These are phyloP conservation scores for Tokudaia muenninki DNA, from an alignment of 2,797 vertebrate genomes.

Conservation along the genomic window DNA sequence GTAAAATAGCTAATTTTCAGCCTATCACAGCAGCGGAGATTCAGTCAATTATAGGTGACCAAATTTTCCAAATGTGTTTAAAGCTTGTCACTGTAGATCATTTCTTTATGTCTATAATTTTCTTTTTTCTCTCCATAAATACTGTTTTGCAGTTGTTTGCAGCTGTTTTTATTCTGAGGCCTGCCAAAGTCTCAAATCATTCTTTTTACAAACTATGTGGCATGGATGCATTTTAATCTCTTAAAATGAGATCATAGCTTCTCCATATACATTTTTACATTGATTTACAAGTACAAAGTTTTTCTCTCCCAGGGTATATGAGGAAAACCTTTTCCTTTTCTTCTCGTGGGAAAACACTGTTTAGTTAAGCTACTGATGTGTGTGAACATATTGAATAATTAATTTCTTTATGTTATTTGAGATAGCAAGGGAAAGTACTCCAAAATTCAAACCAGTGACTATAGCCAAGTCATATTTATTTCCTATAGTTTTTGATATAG, in stretches of 20 bases:
- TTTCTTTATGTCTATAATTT: background rate
- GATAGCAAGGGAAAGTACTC: too few species aligned
- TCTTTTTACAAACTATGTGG: background rate
- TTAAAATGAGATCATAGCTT: background rate
- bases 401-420: background rate
- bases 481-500: background rate
- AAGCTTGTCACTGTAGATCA: background rate
- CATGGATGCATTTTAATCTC: background rate
- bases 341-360: background rate
- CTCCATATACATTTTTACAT: background rate
- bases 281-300: background rate
- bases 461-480: background rate
- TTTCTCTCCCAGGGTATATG: background rate
- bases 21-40: background rate
- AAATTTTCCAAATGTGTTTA: background rate
- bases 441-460: background rate
- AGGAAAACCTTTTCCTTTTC: background rate
- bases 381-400: background rate
- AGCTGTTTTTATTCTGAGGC: background rate
- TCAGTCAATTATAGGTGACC: background rate
- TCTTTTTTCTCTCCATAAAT: background rate
- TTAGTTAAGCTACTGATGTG: background rate
- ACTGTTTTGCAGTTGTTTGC: background rate
- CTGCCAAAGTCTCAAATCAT: background rate
- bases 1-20: background rate